Percentiles rank a stretch among this genome's conserved stretches.
Evolutionary conservation across 2,797 vertebrate genomes (phyloP).

Genomic region (Sus cebifrons): DNA sequence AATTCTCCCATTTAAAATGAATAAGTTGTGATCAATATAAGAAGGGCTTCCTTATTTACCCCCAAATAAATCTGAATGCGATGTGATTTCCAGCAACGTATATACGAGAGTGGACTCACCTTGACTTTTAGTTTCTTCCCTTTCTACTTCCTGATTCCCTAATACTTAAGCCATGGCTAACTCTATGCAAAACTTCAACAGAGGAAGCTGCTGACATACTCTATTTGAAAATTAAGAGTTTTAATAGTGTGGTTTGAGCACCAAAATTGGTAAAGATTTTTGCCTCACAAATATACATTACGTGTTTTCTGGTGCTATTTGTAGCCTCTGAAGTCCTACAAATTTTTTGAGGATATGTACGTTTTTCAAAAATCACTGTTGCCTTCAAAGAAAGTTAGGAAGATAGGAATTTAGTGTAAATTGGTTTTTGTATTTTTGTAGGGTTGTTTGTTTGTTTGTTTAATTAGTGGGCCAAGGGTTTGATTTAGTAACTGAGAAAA

Average conservation of each 20-base stretch:
- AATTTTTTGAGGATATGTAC: background rate
- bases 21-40: background rate
- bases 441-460: background rate
- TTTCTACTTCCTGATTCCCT: background rate
- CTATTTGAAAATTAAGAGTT: conserved; percentile 17
- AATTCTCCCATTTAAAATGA: background rate
- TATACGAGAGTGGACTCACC: background rate
- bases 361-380: background rate
- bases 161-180: background rate
- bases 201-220: background rate
- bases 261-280: background rate
- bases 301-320: background rate
- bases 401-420: background rate
- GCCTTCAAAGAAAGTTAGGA: background rate
- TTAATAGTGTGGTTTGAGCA: background rate
- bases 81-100: background rate
- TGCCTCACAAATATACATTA: background rate
- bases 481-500: background rate
- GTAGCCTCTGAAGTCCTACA: background rate
- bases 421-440: background rate
- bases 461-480: background rate
- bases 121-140: background rate
- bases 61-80: background rate
- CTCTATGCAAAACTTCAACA: background rate
- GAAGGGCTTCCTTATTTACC: background rate